Evolutionary conservation across 2,888 invertebrate species (phyloP), one percentile per base, ranked within the genome.

Genomic region (Heliconius ethilla): DNA sequence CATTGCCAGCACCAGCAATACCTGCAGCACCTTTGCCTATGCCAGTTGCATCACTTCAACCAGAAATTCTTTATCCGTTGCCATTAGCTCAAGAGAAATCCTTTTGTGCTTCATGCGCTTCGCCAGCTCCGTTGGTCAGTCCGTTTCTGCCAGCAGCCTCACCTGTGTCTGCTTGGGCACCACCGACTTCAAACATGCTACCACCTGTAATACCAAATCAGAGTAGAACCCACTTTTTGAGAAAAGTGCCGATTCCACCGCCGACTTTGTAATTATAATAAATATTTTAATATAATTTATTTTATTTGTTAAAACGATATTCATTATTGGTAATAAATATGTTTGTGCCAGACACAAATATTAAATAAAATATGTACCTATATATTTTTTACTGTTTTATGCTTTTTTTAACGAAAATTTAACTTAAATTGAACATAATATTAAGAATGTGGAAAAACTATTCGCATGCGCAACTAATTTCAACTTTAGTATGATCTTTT

Each of bases 221-320:
- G 69, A 84, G 87, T 0, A 86, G 87, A 62, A 87, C 87, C 22
- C 88, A 90, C 25, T 90, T 87, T 79, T 84, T 91, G 70, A 87
- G 89, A 74, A 91, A 90, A 82, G 88, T 90, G 70, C 89, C 89
- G 2, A 89, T 91, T 65, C 88, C 89, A 1, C 90, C 90, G 3
- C 90, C 89, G 6, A 84, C 83, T 70, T 79, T 89, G 78, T 89
- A 85, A 81, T 27, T 77, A 4, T 66, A 70, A 62, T 18, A 29
- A n/a, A 22, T 18, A 51, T 51, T 51, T 25, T 18, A 66, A 76
- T 67, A 33, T 69, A 75, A 78, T 76, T 79, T 80, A 75, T 51
- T 78, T 11, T 80, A 75, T 73, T 75, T 76, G 18, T 78, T 74
- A 65, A 70, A 75, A 67, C 27, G 65, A 78, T 77, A 70, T 77